Conservation (phyloP, 2,888 invertebrate genomes). For the Poecilus cupreus region DNA sequence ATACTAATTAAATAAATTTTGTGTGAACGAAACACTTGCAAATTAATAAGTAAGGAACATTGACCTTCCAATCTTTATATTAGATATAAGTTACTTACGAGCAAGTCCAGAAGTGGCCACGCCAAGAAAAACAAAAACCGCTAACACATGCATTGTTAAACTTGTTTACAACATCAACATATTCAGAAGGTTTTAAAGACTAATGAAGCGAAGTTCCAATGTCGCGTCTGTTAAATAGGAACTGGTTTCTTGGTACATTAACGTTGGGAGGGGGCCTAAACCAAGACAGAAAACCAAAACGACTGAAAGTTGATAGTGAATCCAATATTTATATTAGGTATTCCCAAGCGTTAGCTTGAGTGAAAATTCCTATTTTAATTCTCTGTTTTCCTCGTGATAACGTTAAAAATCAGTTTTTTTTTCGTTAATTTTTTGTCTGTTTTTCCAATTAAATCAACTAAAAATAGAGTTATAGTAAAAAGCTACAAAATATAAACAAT, state of each 20-base stretch:
- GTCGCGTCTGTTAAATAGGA: background rate
- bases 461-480: no score
- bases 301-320: background rate
- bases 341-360: background rate
- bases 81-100: background rate
- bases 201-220: background rate
- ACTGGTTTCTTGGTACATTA: background rate
- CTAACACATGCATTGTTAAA: background rate
- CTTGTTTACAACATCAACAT: background rate
- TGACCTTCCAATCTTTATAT: background rate
- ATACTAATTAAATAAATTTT: no score
- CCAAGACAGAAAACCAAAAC: slow-evolving; percentile 1
- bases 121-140: background rate
- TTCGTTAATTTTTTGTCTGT: no score
- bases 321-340: background rate
- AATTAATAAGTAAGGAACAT: background rate
- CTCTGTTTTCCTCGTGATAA: no score
- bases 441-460: no score
- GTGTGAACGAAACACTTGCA: background rate
- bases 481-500: no score
- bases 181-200: no score
- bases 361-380: no score
- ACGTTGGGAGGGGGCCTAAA: background rate
- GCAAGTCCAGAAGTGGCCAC: background rate
- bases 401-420: no score